Base-by-base conservation (phyloP, 2,888 invertebrate genomes). In the Cephus sareptanus region DNA sequence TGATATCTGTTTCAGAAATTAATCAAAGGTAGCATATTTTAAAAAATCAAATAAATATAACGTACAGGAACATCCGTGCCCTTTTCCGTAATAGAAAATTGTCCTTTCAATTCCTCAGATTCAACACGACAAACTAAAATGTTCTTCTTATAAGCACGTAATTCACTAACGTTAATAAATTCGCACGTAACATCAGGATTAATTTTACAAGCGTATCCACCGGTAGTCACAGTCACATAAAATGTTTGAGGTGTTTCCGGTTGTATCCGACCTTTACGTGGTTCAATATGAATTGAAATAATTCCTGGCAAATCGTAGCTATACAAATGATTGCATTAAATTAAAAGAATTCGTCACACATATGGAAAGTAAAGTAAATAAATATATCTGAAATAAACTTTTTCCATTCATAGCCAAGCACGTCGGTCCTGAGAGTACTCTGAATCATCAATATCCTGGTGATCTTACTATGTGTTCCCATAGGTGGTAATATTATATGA, bases 31-130 rank as follows among this genome's bases (percentile, higher is more conserved):
- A 56, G 56, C 23, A 56, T 56, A 56, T 56, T 56, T 69, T 37
- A 11, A 2, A 73, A 15, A 77, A 34, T 37, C 30, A 73, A 74
- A 69, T 40, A 56, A 71, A 11, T n/a, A 23, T 34, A 69, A 84
- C 80, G 85, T 86, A 92, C 92, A 75, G 90, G 87, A 79, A 86
- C 81, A 31, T 77, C 79, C n/a, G 83, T 84, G 77, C 91, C 91
- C 78, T 88, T 88, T 80, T 92, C 92, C 3, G 90, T 92, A 34
- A 92, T 91, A 11, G 84, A 88, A 83, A 92, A 92, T 76, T 92
- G 88, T 35, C 87, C 87, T 68, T 89, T 81, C 73, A 90, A 81
- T 84, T 89, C 84, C 77, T 88, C 78, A 35, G 85, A 80, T 23
- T 85, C 80, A 68, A 80, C 78, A 68, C 87, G 78, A 76, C 89